A percentile compares a stretch with the other conserved stretches of the same genome.
Evolutionary conservation across 2,888 invertebrate species (phyloP).

Genomic region (Epistrophe grossulariae): DNA sequence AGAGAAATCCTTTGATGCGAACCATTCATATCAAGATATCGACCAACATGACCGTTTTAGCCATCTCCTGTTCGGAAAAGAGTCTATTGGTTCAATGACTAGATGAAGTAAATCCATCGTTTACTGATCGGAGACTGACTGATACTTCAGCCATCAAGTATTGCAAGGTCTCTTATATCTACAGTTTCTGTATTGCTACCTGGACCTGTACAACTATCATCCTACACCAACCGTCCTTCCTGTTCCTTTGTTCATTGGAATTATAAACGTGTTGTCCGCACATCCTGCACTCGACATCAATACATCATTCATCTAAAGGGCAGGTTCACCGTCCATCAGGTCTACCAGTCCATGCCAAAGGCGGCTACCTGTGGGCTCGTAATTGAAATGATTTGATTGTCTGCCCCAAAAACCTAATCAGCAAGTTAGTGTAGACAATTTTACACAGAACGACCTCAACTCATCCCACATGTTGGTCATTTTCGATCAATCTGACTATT

Average conservation of each 20-base stretch:
- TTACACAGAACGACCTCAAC: constrained; percentile 20
- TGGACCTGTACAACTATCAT: no score
- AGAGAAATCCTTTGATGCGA: constrained; percentile 26
- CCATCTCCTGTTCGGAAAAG: constrained; percentile 4
- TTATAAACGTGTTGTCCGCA: constrained; percentile 63
- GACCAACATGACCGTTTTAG: constrained; percentile 4
- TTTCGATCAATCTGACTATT: constrained; percentile 50
- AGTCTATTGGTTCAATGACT: constrained; percentile 55
- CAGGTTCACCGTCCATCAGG: neutral
- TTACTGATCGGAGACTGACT: constrained; percentile 26
- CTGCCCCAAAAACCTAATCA: constrained; percentile 46
- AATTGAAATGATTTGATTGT: constrained; percentile 50
- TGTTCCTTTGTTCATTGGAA: constrained; percentile 29
- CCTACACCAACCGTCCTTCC: neutral
- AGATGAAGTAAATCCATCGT: constrained; percentile 52
- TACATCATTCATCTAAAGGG: constrained; percentile 49
- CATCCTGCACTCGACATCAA: constrained; percentile 55
- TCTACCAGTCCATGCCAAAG: neutral
- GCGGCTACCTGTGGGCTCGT: constrained; percentile 20
- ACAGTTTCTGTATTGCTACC: neutral
- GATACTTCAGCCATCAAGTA: constrained; percentile 7
- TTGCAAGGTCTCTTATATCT: neutral
- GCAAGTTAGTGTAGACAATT: constrained; percentile 26
- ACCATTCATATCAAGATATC: constrained; percentile 52
- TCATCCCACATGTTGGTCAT: constrained; percentile 11